Evolutionary conservation across 2,888 invertebrate genomes (phyloP).

Genomic region (Drosophila diplacantha): DNA sequence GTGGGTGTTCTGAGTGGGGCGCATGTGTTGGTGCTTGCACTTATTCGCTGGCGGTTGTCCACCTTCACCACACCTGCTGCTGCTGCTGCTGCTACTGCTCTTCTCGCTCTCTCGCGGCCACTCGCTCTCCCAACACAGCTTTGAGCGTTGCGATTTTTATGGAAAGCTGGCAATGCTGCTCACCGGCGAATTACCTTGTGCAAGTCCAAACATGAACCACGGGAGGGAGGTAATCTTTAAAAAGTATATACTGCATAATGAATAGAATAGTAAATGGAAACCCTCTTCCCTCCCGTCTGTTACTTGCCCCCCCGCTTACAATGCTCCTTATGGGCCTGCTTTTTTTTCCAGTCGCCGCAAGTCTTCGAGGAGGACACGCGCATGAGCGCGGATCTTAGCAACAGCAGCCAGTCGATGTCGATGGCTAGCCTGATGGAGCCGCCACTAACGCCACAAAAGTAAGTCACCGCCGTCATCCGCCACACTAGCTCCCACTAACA

Average conservation of each 20-base stretch:
- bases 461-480: slow-evolving; percentile 15
- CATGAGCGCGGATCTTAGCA: slow-evolving; percentile 83
- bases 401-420: slow-evolving; percentile 63
- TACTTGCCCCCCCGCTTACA: neutral
- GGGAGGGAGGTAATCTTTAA: neutral
- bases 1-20: slow-evolving; percentile 10
- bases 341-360: slow-evolving; percentile 77
- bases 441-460: slow-evolving; percentile 67
- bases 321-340: neutral
- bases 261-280: neutral
- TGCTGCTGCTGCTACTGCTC: slow-evolving; percentile 25
- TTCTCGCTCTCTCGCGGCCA: slow-evolving; percentile 15
- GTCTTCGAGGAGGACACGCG: slow-evolving; percentile 86
- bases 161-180: slow-evolving; percentile 51
- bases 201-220: slow-evolving; percentile 18
- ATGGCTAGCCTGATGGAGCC: slow-evolving; percentile 61
- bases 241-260: neutral
- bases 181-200: slow-evolving; percentile 1
- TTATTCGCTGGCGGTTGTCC: slow-evolving; percentile 28
- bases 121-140: slow-evolving; percentile 18
- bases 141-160: slow-evolving; percentile 25
- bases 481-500: neutral
- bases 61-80: slow-evolving; percentile 68
- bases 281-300: neutral
- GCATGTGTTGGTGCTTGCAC: slow-evolving; percentile 15